A percentile compares a stretch with the other conserved stretches of the same genome.
These are phyloP conservation scores for Rhincodon typus DNA, from an alignment of 2,797 vertebrate genomes.

Conservation along the genomic window DNA sequence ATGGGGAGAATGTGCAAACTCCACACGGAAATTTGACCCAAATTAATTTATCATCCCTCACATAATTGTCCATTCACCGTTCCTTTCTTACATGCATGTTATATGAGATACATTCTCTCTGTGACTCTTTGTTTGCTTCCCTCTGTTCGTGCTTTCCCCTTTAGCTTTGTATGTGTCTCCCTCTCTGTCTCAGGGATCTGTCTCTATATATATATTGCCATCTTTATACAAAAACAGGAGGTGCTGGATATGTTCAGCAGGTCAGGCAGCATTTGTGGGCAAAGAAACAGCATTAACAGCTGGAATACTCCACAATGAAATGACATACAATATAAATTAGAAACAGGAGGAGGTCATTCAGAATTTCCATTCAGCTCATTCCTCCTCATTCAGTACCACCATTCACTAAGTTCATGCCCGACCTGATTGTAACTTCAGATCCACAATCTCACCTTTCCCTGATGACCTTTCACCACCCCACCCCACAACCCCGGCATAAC, in stretches of 20 bases:
- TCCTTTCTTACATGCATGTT: background rate
- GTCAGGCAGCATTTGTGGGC: background rate
- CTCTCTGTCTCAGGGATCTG: background rate
- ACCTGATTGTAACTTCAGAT: too few relatives aligned
- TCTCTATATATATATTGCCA: background rate
- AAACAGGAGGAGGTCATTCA: too few relatives aligned
- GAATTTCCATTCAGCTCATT: too few relatives aligned
- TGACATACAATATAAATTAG: too few relatives aligned
- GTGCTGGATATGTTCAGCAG: background rate
- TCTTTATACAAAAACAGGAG: background rate
- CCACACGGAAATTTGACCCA: background rate
- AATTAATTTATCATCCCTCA: background rate
- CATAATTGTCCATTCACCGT: background rate
- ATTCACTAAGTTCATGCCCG: too few relatives aligned
- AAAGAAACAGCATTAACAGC: background rate
- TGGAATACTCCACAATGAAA: too few relatives aligned
- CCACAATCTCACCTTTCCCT: too few relatives aligned
- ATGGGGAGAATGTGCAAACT: too few relatives aligned
- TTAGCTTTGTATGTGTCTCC: background rate
- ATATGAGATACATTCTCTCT: background rate
- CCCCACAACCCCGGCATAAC: too few relatives aligned
- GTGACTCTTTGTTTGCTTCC: background rate
- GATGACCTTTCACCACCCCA: too few relatives aligned
- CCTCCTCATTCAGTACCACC: too few relatives aligned
- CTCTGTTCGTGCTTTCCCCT: background rate